phyloP scores from a whole-genome alignment of 2,113 vertebrate species.

The Dromas ardeola region DNA sequence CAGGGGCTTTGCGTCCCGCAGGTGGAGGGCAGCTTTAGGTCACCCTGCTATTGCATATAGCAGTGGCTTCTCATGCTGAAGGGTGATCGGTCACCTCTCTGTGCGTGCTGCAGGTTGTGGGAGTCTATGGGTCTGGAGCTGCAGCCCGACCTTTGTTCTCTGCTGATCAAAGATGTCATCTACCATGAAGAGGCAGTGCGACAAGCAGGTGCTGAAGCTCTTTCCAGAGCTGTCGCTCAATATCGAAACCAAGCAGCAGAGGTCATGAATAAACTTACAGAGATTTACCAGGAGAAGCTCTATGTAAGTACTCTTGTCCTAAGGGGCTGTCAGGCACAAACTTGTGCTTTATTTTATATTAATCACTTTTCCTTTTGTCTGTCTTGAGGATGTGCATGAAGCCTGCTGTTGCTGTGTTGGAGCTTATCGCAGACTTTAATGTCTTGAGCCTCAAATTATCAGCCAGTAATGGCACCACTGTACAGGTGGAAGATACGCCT shows the following conservation, averaged over 20 bases:
- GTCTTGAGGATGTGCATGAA: not conserved
- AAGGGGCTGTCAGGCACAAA: not conserved
- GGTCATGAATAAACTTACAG: constrained; percentile 88
- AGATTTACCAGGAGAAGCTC: constrained; percentile 95
- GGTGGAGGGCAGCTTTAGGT: not conserved
- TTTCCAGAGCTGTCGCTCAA: constrained; percentile 87
- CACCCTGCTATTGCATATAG: fast-evolving
- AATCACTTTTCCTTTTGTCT: not conserved
- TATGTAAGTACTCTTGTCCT: constrained; percentile 81
- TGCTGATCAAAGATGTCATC: constrained; percentile 93
- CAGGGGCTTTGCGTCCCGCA: not conserved
- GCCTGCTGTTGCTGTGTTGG: not conserved
- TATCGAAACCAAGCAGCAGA: constrained; percentile 85
- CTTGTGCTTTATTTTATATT: not conserved
- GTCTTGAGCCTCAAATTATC: not conserved
- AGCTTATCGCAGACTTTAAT: not conserved
- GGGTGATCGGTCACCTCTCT: not conserved
- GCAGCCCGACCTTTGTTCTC: constrained; percentile 88
- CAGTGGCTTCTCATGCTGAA: not conserved
- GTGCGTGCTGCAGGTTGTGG: constrained; percentile 82
- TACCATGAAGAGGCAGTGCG: constrained; percentile 91
- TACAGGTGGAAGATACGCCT: not conserved
- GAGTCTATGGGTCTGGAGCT: constrained; percentile 86
- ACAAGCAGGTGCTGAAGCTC: constrained; percentile 88
- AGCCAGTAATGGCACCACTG: not conserved